Evolutionary conservation across 2,797 vertebrate species (phyloP), one percentile per base, ranked within the genome.

Genomic region (Mico argentatus): DNA sequence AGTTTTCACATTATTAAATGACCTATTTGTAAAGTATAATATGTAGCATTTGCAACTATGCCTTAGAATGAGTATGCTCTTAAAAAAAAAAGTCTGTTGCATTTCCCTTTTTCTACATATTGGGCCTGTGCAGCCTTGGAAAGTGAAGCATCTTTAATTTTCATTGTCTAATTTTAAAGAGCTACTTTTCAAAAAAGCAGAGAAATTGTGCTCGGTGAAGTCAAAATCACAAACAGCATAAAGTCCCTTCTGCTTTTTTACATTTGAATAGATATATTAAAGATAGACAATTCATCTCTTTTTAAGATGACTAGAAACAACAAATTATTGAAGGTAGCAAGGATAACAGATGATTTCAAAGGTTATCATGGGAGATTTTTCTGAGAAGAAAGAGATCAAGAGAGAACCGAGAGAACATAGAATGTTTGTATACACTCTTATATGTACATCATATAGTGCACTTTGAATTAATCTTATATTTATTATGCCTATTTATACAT

Each of bases 241-340:
- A 86, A 61, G 72, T 89, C 44, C 59, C 55, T 88, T 55, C 52
- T 55, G 52, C 52, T 55, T 55, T 95, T 96, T 84, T 94, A 83
- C 79, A 75, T 92, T 91, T 97, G 81, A 98, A 97, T 94, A 67
- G 89, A 97, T 90, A 93, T 90, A 97, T 96, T 92, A 95, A 97
- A 98, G 50, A 26, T 3, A 95, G 41, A 95, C 26, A 90, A 90
- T 84, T 88, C 52, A 26, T 95, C 41, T 91, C 76, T 70, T 95
- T 94, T 95, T 93, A 91, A 72, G 59, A 95, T 93, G 57, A 84
- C 72, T 84, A 84, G 24, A 90, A 92, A 96, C 67, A 92, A 94
- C 64, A 88, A 81, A 46, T 88, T 92, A 93, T 86, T 70, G 27
- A 95, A 85, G 72, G 73, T 76, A 96, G 84, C 85, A 52, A 59